These are phyloP conservation scores for Tholera decimalis DNA, from an alignment of 2,888 invertebrate species.

Conservation along the genomic window DNA sequence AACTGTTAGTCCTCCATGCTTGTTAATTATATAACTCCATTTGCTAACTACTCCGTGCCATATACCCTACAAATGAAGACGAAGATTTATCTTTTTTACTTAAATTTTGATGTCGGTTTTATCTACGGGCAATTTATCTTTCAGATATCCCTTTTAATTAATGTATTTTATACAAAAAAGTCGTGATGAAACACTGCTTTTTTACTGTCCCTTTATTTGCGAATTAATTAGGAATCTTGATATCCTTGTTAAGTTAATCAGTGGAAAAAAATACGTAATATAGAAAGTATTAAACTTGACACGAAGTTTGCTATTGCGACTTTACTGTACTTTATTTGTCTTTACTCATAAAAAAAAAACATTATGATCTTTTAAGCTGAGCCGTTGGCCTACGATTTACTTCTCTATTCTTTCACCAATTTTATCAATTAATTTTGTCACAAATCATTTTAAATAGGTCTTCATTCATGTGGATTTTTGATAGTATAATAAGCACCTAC, in stretches of 20 bases:
- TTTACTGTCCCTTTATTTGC: constrained; percentile 13
- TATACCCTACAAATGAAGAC: constrained; percentile 37
- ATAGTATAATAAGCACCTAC: no score
- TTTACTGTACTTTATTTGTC: no score
- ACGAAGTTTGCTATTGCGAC: background rate
- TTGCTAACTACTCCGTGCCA: constrained; percentile 9
- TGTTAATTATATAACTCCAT: constrained; percentile 36
- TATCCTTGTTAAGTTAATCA: constrained; percentile 5
- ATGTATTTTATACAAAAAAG: constrained; percentile 27
- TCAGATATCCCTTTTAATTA: constrained; percentile 27
- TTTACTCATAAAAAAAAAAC: no score
- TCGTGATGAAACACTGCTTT: constrained; percentile 17
- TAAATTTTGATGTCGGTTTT: constrained; percentile 41
- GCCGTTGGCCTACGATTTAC: no score
- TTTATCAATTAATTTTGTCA: no score
- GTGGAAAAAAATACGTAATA: background rate
- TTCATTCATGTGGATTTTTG: no score
- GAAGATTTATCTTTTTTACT: constrained; percentile 53
- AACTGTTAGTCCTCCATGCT: no score
- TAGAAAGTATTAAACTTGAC: background rate
- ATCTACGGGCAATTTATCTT: constrained; percentile 47
- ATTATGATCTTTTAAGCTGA: no score
- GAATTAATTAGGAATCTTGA: constrained; percentile 18
- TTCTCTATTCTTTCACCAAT: background rate
- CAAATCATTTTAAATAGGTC: no score